Evolutionary conservation across 1,140 invertebrate genomes (phyloP), one percentile per base, ranked within the genome.

Genomic region (Drosophila pectinifera): DNA sequence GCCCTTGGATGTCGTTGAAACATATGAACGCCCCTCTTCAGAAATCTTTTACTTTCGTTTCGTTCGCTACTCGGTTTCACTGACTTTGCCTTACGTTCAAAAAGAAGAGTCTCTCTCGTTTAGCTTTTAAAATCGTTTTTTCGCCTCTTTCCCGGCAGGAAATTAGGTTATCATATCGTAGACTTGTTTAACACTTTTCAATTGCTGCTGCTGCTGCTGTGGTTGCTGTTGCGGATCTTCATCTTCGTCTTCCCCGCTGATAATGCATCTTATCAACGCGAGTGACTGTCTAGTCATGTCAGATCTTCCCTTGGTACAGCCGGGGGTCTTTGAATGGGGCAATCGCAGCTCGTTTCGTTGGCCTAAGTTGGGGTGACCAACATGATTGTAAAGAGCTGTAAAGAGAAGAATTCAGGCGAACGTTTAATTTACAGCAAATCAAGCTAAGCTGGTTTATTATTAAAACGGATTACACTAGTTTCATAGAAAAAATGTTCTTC

Each of bases 141-240:
- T 74, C 58, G 57, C 73, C 79, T 51, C 55, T 56, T 80, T 57
- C 46, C 56, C 46, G 58, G 58, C 53, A 48, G 67, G 42, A 78
- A 91, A 86, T 89, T 91, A 91, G 81, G 90, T 91, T 85, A 91
- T 91, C 90, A 91, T 91, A 90, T 83, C 80, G 81, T 91, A 74
- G 74, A 70, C 84, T 80, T 89, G 90, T 83, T 91, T 55, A 80
- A 91, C 84, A 91, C 79, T 80, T 83, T 91, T 86, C 58, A 91
- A 80, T 88, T 89, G 69, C 51, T 73, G 73, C 54, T 78, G 75
- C 14, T 72, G 28, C 28, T 7, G 24, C 5, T 24, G 24, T 5
- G 26, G 69, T 43, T 74, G 65, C 64, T 68, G 73, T 77, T 83
- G 88, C 75, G 73, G 84, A 83, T 89, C 85, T 83, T 91, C 90